A percentile compares a stretch with the other conserved stretches of the same genome.
Evolutionary conservation across 2,113 vertebrate species (phyloP).

Genomic region (Nothocercus nigrocapillus): DNA sequence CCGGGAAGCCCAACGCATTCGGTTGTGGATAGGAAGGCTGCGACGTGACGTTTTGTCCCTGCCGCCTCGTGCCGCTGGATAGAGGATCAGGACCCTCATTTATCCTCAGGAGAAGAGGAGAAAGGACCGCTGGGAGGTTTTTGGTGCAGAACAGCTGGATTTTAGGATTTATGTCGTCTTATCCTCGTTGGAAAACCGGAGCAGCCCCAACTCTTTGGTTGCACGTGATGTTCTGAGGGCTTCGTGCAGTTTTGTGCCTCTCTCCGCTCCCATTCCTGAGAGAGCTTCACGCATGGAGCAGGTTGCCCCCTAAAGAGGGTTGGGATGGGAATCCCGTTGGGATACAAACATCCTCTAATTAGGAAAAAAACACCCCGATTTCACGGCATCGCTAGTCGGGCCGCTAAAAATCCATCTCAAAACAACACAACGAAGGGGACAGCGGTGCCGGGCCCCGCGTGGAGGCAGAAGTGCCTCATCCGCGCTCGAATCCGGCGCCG

Average conservation of each 20-base stretch:
- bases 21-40: too few species aligned
- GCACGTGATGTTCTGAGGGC: too few species aligned
- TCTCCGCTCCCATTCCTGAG: too few species aligned
- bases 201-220: too few species aligned
- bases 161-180: too few species aligned
- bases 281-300: background rate
- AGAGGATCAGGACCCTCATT: background rate
- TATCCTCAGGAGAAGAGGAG: background rate
- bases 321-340: slow-evolving; percentile 32
- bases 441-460: background rate
- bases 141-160: too few species aligned
- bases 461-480: background rate
- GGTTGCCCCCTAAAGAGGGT: slow-evolving; percentile 33
- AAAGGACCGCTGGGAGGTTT: too few species aligned
- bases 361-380: background rate
- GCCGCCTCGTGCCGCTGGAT: too few species aligned
- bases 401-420: slow-evolving; percentile 26
- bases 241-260: too few species aligned
- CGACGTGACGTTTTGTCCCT: background rate
- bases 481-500: too few species aligned
- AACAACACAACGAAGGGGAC: background rate
- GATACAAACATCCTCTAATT: slow-evolving; percentile 52
- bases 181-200: too few species aligned
- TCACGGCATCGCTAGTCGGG: slow-evolving; percentile 27
- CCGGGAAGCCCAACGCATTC: background rate